Evolutionary conservation across 64 coral and sea anemone species (phyloP).

Genomic region (Anthopleura sola): DNA sequence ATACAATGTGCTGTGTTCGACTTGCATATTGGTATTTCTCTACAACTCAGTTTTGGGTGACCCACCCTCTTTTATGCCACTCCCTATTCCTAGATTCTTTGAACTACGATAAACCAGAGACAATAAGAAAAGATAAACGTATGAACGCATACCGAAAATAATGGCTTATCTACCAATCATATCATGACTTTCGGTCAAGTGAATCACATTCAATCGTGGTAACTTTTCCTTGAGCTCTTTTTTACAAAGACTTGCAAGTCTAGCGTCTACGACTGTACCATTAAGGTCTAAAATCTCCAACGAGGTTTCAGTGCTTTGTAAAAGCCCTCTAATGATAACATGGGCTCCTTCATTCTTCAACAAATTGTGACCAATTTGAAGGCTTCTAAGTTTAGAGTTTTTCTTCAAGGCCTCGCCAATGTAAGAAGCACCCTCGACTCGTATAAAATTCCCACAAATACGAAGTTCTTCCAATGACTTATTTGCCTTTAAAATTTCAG

Average conservation of each 20-base stretch:
- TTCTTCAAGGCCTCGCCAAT: constrained; percentile 44
- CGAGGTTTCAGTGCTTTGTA: background rate
- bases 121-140: background rate
- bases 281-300: constrained; percentile 60
- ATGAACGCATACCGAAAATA: background rate
- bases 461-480: constrained; percentile 51
- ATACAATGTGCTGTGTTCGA: too few relatives aligned
- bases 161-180: background rate
- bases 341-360: constrained; percentile 58
- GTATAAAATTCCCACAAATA: constrained; percentile 75
- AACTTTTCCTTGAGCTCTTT: constrained; percentile 2
- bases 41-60: too few relatives aligned
- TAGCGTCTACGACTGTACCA: constrained; percentile 54
- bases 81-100: too few relatives aligned
- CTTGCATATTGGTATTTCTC: too few relatives aligned
- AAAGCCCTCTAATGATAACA: constrained; percentile 37
- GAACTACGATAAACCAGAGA: background rate
- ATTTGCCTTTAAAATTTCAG: constrained; percentile 47
- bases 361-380: constrained; percentile 83
- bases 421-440: constrained; percentile 44
- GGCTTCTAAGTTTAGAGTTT: constrained; percentile 37
- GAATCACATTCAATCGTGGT: constrained; percentile 7
- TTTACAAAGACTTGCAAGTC: background rate
- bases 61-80: too few relatives aligned
- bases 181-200: background rate